Base-by-base conservation (phyloP, 2,888 invertebrate species). In the Zaprionus bogoriensis region DNA sequence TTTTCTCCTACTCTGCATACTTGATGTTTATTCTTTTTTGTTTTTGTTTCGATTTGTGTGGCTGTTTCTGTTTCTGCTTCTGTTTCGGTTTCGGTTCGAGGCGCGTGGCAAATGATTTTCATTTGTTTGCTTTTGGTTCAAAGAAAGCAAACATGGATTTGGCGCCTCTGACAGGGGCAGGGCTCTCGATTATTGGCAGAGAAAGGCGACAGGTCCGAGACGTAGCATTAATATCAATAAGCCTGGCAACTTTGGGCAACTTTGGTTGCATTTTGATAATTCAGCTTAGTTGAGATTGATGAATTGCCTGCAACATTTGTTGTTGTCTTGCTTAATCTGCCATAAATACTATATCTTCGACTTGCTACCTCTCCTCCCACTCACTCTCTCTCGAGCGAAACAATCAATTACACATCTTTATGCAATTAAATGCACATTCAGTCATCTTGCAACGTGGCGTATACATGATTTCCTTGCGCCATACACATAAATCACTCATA, bases 401-500 rank as follows among this genome's bases (percentile, higher is more conserved):
- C 48, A 76, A 82, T 67, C 76, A 78, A 78, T 82, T 70, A 65
- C 36, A 36, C 48, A 64, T 76, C 44, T 65, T 61, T 25, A n/a
- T 45, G 80, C 65, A 77, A 80, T 80, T 79, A 79, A 77, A 82
- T 77, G 50, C 57, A 46, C 70, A 77, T 82, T 68, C 32, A 58
- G 65, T 45, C 63, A 52, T 65, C 55, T 50, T 27, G 38, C 59
- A 51, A 70, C 72, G 60, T 67, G 77, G 41, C 66, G 66, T 62
- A 67, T 72, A 68, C 69, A 77, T 72, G 74, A 76, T 77, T 54
- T 65, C 7, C 58, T 39, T 42, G 60, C 65, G 62, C 45, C 57
- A 39, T 41, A 46, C 60, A 73, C 81, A 82, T 84, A 84, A 82
- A 82, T 82, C 82, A 82, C 81, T 82, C 81, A 76, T 71, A 76